Evolutionary conservation across 2,888 invertebrate genomes (phyloP).

Genomic region (Agrotis exclamationis): DNA sequence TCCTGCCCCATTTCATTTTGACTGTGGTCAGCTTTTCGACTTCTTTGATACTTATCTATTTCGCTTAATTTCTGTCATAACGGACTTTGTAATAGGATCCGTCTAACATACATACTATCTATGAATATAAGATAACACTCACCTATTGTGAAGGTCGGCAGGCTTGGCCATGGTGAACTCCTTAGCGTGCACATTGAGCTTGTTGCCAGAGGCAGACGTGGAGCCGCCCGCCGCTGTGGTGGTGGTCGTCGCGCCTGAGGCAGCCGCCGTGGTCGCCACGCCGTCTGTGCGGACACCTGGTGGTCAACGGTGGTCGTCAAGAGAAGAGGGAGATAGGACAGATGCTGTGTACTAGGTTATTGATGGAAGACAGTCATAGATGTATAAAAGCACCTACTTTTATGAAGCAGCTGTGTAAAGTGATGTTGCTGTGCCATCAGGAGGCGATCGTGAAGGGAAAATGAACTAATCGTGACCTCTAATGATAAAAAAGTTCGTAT

Average conservation of each 20-base stretch:
- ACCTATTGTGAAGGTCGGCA: slow-evolving; percentile 89
- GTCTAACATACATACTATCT: not conserved
- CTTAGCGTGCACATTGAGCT: slow-evolving; percentile 97
- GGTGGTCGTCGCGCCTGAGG: slow-evolving; percentile 69
- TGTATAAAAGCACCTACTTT: slow-evolving; percentile 30
- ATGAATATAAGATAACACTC: slow-evolving; percentile 63
- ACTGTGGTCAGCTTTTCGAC: too few species aligned
- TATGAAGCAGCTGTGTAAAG: slow-evolving; percentile 20
- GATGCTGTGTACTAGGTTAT: slow-evolving; percentile 69
- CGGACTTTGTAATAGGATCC: too few species aligned
- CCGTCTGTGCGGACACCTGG: slow-evolving; percentile 92
- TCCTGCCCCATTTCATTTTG: too few species aligned
- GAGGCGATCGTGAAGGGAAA: slow-evolving; percentile 44
- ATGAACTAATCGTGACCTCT: slow-evolving; percentile 17
- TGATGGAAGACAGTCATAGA: slow-evolving; percentile 60
- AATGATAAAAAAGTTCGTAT: slow-evolving; percentile 24
- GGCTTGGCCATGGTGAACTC: slow-evolving; percentile 96
- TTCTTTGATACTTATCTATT: too few species aligned
- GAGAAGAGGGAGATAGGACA: slow-evolving; percentile 88
- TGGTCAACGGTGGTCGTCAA: slow-evolving; percentile 87
- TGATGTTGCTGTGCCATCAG: slow-evolving; percentile 19
- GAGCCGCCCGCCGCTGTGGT: slow-evolving; percentile 75
- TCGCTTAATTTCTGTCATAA: too few species aligned
- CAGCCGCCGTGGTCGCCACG: slow-evolving; percentile 78
- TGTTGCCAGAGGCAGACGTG: slow-evolving; percentile 85